phyloP scores from a whole-genome alignment of 2,113 vertebrate species.

The Corydoras sp. region DNA sequence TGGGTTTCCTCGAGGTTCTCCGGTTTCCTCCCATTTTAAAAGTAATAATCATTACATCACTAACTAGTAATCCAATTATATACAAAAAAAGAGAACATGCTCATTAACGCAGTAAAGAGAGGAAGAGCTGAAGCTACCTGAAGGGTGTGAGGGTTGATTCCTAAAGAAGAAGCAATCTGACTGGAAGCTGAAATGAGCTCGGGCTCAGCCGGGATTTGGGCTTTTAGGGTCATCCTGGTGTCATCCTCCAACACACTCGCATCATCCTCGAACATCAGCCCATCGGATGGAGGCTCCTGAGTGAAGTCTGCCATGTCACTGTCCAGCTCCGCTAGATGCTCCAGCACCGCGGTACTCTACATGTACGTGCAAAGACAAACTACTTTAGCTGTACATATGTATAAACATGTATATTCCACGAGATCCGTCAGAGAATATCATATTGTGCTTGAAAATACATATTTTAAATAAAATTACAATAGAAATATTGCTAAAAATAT shows the following conservation, averaged over 20 bases:
- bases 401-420: too few relatives aligned
- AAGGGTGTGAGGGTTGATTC: slow-evolving; percentile 87
- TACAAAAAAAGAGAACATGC: too few relatives aligned
- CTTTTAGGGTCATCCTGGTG: slow-evolving; percentile 34
- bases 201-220: slow-evolving; percentile 53
- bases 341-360: slow-evolving; percentile 69
- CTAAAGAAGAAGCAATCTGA: slow-evolving; percentile 78
- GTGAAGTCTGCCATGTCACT: slow-evolving; percentile 97
- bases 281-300: slow-evolving; percentile 72
- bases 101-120: too few relatives aligned
- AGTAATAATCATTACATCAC: too few relatives aligned
- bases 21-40: too few relatives aligned
- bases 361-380: slow-evolving; percentile 37
- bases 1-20: too few relatives aligned
- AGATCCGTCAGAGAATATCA: background rate
- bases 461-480: too few relatives aligned
- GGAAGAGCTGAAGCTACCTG: slow-evolving; percentile 67
- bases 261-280: slow-evolving; percentile 47
- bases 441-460: too few relatives aligned
- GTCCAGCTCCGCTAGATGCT: slow-evolving; percentile 81
- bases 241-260: slow-evolving; percentile 32
- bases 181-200: slow-evolving; percentile 72
- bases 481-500: too few relatives aligned
- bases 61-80: too few relatives aligned
- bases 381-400: too few relatives aligned